Conservation (phyloP, 2,797 vertebrate species). For the Naso thynnoides region DNA sequence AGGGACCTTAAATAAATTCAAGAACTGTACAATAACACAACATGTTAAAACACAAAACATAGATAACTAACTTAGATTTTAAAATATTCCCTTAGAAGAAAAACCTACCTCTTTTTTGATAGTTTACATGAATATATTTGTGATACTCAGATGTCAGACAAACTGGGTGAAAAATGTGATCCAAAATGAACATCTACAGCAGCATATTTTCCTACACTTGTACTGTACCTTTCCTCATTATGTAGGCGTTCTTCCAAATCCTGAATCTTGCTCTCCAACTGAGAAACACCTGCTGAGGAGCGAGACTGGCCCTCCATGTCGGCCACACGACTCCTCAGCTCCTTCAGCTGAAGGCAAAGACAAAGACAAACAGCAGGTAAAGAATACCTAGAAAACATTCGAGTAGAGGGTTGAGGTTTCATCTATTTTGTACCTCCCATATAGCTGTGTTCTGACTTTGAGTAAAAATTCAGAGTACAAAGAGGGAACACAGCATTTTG, state of each 20-base stretch:
- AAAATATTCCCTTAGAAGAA: not conserved
- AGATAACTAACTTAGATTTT: not conserved
- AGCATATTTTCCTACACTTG: not conserved
- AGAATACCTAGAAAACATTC: not conserved
- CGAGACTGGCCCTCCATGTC: conserved; percentile 91
- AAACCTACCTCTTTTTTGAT: not conserved
- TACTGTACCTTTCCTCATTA: conserved; percentile 88
- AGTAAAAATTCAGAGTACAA: not conserved
- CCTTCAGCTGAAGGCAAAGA: conserved; percentile 88
- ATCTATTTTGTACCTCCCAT: too few species aligned
- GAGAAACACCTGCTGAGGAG: conserved; percentile 85
- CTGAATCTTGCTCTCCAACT: conserved; percentile 90
- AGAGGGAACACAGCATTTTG: not conserved
- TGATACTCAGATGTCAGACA: not conserved
- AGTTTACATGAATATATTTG: not conserved
- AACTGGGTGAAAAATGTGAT: not conserved
- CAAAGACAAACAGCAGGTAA: conserved; percentile 4
- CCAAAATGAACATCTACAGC: not conserved
- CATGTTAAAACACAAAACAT: not conserved
- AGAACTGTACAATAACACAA: not conserved
- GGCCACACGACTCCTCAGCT: conserved; percentile 89
- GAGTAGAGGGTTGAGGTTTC: too few species aligned
- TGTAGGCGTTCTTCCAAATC: conserved; percentile 91
- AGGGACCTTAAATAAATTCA: not conserved
- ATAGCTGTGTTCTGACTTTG: too few species aligned